Conservation (phyloP, 2,888 invertebrate species). For the Coleophora flavipennella region DNA sequence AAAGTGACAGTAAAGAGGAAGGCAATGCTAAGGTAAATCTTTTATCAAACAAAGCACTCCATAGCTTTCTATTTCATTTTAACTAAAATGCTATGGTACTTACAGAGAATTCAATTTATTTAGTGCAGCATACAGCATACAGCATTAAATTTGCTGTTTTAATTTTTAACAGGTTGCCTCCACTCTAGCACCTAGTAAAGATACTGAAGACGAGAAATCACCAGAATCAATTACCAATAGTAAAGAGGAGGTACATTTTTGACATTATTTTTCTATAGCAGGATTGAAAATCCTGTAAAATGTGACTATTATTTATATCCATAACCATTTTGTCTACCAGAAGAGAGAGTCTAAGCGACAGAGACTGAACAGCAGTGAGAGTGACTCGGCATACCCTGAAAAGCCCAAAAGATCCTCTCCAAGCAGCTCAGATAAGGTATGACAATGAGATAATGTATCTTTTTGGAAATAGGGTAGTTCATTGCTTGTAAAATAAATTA, state of each 20-base stretch:
- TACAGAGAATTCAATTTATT: too few relatives aligned
- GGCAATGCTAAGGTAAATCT: not conserved
- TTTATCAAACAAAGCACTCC: too few relatives aligned
- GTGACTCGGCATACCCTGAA: conserved; percentile 24
- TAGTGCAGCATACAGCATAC: too few relatives aligned
- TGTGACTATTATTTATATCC: conserved; percentile 1
- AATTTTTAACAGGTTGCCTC: not conserved
- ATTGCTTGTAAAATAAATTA: too few relatives aligned
- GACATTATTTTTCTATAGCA: not conserved
- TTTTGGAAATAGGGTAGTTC: too few relatives aligned
- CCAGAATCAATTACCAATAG: conserved; percentile 11
- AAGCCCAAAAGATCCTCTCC: conserved; percentile 14
- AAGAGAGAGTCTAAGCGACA: conserved; percentile 39
- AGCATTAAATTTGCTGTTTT: too few relatives aligned
- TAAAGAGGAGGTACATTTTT: conserved; percentile 27
- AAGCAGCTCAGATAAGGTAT: conserved; percentile 27
- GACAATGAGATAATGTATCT: not conserved
- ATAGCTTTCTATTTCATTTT: too few relatives aligned
- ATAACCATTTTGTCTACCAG: conserved; percentile 15
- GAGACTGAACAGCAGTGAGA: conserved; percentile 42
- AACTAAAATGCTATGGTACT: too few relatives aligned
- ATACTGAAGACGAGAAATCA: conserved; percentile 4
- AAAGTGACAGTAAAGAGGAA: conserved; percentile 18
- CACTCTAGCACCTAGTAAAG: not conserved
- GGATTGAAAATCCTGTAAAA: not conserved